Evolutionary conservation across 2,113 vertebrate genomes (phyloP).

Genomic region (Lamprotornis superbus): DNA sequence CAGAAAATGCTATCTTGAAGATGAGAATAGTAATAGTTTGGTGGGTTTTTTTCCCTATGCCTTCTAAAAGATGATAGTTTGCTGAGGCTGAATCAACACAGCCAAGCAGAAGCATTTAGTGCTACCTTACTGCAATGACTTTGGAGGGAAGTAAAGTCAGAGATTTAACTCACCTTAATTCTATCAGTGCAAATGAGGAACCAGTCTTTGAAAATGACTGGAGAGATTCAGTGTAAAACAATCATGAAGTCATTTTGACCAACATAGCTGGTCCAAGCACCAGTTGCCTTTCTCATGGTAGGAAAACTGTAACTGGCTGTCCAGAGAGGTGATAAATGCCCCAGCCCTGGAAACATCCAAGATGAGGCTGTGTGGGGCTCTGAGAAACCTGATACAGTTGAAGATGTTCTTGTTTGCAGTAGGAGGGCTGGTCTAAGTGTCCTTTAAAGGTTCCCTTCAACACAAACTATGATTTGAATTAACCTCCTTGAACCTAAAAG

Average conservation of each 20-base stretch:
- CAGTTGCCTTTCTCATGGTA: background rate
- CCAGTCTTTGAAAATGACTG: rapidly evolving
- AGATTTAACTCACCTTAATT: background rate
- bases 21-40: background rate
- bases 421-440: too few species aligned
- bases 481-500: background rate
- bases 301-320: background rate
- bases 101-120: background rate
- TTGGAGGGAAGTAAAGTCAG: background rate
- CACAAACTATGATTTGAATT: background rate
- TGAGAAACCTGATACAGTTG: background rate
- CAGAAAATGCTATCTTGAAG: background rate
- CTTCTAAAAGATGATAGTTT: background rate
- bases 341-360: background rate
- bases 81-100: background rate
- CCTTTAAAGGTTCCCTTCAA: background rate
- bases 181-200: background rate
- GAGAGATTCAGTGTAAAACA: background rate
- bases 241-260: background rate
- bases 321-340: background rate
- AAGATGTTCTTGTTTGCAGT: background rate
- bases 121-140: background rate
- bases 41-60: background rate
- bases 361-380: background rate
- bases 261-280: background rate